phyloP scores from a whole-genome alignment of 2,113 vertebrate genomes.

The Echinops telfairi region DNA sequence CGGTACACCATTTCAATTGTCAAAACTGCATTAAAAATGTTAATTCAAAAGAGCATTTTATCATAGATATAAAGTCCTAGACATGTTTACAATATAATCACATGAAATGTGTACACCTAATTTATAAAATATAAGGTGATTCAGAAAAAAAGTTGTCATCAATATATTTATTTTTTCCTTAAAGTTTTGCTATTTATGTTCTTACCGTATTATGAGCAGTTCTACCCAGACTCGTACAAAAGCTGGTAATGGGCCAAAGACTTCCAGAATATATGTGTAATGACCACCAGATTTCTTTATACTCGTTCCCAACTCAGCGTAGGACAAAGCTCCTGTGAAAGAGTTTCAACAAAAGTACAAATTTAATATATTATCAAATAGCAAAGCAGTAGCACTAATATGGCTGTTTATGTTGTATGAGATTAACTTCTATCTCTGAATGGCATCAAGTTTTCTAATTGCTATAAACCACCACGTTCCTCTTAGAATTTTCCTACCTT shows the following conservation, averaged over 20 bases:
- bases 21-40: background rate
- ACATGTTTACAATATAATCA: background rate
- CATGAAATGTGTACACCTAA: background rate
- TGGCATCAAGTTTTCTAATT: background rate
- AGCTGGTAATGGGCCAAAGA: constrained; percentile 95
- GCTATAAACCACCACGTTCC: background rate
- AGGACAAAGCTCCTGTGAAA: constrained; percentile 93
- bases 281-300: constrained; percentile 98
- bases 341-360: constrained; percentile 9
- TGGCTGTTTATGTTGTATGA: background rate
- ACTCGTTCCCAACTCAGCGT: constrained; percentile 96
- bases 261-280: constrained; percentile 96
- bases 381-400: background rate
- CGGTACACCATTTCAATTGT: background rate
- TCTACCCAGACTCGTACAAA: constrained; percentile 97
- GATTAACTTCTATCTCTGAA: background rate
- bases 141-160: background rate
- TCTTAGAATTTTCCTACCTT: constrained; percentile 24
- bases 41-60: background rate
- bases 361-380: constrained; percentile 19
- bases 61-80: background rate
- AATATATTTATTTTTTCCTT: background rate
- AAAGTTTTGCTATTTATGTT: background rate
- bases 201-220: constrained; percentile 95
- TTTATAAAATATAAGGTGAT: constrained; percentile 3